Conservation (phyloP, 2,797 vertebrate species). For the Scyliorhinus canicula region DNA sequence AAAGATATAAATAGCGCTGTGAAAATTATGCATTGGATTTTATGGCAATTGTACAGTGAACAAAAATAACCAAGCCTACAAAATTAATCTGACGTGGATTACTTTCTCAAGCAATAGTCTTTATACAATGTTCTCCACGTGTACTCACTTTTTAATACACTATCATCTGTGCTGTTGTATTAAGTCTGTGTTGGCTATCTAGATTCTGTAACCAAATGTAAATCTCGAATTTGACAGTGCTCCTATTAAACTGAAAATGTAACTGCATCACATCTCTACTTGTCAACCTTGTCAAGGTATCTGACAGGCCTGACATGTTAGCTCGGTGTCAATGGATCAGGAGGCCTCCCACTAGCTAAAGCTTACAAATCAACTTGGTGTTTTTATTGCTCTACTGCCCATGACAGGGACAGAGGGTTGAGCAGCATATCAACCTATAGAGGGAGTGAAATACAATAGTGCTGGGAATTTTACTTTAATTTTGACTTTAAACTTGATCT, state of each 20-base stretch:
- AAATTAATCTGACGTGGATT: background rate
- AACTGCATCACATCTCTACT: constrained; percentile 45
- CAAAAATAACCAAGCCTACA: background rate
- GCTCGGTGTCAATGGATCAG: constrained; percentile 39
- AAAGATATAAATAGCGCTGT: background rate
- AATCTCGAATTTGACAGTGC: background rate
- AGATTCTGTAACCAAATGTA: background rate
- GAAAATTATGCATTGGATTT: background rate
- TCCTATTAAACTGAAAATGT: background rate
- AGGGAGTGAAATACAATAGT: constrained; percentile 72
- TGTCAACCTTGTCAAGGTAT: constrained; percentile 60
- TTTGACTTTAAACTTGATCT: constrained; percentile 84
- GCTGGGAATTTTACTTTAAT: constrained; percentile 77
- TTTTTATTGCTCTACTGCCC: constrained; percentile 63
- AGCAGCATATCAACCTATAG: constrained; percentile 49
- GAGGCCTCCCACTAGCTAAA: constrained; percentile 44
- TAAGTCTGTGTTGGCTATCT: background rate
- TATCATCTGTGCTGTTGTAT: background rate
- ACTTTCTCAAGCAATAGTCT: background rate
- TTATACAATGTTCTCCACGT: constrained; percentile 1
- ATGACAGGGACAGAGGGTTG: constrained; percentile 60
- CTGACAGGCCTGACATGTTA: constrained; percentile 56
- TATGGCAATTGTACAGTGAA: background rate
- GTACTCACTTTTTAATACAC: background rate
- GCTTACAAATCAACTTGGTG: constrained; percentile 62